phyloP scores from a whole-genome alignment of 2,888 invertebrate genomes.

The Caenorhabditis sp. region DNA sequence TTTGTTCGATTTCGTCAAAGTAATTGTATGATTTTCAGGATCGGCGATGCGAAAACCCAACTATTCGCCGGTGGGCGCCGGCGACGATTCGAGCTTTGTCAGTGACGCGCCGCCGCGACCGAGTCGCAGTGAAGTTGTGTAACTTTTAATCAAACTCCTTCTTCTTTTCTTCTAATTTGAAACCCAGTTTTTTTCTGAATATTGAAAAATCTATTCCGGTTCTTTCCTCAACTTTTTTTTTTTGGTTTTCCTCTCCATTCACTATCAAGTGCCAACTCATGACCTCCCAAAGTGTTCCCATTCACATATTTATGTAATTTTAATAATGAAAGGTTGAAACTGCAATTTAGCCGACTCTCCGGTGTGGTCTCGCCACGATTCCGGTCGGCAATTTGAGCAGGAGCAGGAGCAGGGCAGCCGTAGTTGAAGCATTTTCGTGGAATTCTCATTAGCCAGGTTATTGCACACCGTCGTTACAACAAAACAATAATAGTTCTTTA shows the following conservation, averaged over 20 bases:
- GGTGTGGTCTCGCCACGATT: too few species aligned
- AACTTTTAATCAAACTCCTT: constrained; percentile 8
- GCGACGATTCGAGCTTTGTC: constrained; percentile 59
- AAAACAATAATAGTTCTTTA: too few species aligned
- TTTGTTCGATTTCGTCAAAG: neutral
- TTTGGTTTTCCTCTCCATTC: constrained; percentile 4
- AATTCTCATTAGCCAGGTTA: too few species aligned
- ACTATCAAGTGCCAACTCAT: constrained; percentile 50
- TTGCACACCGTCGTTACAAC: too few species aligned
- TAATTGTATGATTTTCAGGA: constrained; percentile 60
- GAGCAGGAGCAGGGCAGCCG: too few species aligned
- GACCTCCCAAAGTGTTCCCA: constrained; percentile 28
- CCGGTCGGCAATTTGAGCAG: too few species aligned
- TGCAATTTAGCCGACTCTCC: too few species aligned
- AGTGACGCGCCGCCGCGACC: constrained; percentile 60
- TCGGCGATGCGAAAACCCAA: constrained; percentile 63
- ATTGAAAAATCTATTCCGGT: constrained; percentile 27
- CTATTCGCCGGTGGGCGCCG: constrained; percentile 40
- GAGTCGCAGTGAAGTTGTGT: constrained; percentile 61
- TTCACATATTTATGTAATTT: neutral
- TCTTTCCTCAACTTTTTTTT: neutral
- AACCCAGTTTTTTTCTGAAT: constrained; percentile 30
- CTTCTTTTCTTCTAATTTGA: neutral
- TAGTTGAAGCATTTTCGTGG: too few species aligned
- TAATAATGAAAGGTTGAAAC: too few species aligned